Evolutionary conservation across 2,113 vertebrate species (phyloP).

Genomic region (Seriola rivoliana): DNA sequence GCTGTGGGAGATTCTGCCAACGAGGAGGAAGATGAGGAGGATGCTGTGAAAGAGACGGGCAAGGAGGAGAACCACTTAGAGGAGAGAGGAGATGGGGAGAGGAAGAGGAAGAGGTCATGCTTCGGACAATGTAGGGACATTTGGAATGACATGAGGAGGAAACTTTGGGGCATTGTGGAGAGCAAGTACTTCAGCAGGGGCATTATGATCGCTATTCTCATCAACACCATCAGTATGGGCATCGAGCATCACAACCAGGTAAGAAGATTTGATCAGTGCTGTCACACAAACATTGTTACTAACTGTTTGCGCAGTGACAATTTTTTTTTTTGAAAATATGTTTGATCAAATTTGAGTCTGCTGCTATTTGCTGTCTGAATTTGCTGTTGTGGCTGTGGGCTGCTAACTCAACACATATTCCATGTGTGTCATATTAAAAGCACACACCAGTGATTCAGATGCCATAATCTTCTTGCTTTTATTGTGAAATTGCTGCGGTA

Average conservation of each 20-base stretch:
- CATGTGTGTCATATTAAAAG: not conserved
- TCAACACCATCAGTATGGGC: slow-evolving; percentile 99
- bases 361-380: not conserved
- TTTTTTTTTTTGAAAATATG: not conserved
- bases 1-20: slow-evolving; percentile 33
- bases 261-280: slow-evolving; percentile 38
- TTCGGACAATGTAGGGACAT: slow-evolving; percentile 49
- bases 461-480: not conserved
- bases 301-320: not conserved
- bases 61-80: slow-evolving; percentile 80
- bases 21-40: slow-evolving; percentile 67
- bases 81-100: slow-evolving; percentile 59
- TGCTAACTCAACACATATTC: not conserved
- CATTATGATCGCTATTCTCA: slow-evolving; percentile 98
- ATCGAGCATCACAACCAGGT: slow-evolving; percentile 98
- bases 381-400: not conserved
- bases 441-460: not conserved
- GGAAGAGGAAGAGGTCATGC: slow-evolving; percentile 70
- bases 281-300: not conserved
- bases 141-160: slow-evolving; percentile 87
- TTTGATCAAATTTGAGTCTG: not conserved
- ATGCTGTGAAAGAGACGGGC: slow-evolving; percentile 74
- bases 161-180: slow-evolving; percentile 96
- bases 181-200: slow-evolving; percentile 99
- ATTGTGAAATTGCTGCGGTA: not conserved